These are phyloP conservation scores for Oegoconia quadripuncta DNA, from an alignment of 2,888 invertebrate genomes.

Conservation along the genomic window DNA sequence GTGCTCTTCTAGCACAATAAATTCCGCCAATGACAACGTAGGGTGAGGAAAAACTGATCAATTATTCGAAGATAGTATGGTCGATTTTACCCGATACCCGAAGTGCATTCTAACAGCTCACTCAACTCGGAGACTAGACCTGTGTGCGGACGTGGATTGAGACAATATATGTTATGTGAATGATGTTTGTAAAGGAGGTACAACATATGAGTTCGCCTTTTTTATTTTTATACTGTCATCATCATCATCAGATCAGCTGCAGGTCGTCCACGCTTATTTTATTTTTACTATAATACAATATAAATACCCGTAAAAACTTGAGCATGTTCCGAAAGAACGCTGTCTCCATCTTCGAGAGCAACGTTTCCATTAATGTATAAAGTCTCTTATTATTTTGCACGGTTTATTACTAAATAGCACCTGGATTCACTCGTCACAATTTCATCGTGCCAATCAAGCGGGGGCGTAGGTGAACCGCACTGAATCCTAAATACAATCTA, in stretches of 20 bases:
- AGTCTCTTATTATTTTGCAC: conserved; percentile 27
- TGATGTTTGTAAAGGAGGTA: too few species aligned
- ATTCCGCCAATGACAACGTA: too few species aligned
- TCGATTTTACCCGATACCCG: too few species aligned
- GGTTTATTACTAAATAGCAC: conserved; percentile 29
- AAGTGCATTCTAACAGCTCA: too few species aligned
- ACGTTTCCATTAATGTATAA: conserved; percentile 29
- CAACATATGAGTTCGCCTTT: too few species aligned
- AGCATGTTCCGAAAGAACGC: conserved; percentile 42
- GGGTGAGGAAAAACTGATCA: too few species aligned
- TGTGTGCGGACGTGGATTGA: too few species aligned
- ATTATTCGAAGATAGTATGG: too few species aligned
- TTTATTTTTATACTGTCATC: too few species aligned
- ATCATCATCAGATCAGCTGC: not conserved
- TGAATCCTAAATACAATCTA: conserved; percentile 30
- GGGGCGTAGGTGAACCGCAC: conserved; percentile 23
- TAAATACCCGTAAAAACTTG: conserved; percentile 49
- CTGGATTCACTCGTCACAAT: conserved; percentile 59
- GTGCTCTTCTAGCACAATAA: too few species aligned
- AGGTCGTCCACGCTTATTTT: not conserved
- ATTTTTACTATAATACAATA: not conserved
- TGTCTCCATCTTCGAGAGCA: conserved; percentile 42
- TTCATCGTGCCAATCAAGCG: conserved; percentile 35
- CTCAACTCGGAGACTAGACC: too few species aligned
- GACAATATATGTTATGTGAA: too few species aligned